These are phyloP conservation scores for Emmelina monodactyla DNA, from an alignment of 2,888 invertebrate species.

Conservation along the genomic window DNA sequence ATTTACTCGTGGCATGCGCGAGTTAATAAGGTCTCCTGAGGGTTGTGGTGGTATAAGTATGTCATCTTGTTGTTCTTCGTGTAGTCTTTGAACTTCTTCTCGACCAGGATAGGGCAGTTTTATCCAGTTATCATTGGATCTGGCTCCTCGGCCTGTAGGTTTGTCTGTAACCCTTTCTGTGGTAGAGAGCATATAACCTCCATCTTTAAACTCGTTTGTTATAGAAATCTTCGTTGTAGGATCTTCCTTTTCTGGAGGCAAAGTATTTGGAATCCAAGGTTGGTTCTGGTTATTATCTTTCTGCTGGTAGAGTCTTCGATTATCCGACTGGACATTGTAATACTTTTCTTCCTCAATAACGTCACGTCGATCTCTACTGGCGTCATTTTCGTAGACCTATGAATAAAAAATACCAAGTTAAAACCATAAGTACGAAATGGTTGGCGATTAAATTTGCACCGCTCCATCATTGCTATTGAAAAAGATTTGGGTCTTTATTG, in stretches of 20 bases:
- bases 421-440: too few species aligned
- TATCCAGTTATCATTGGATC: slow-evolving; percentile 69
- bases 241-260: slow-evolving; percentile 44
- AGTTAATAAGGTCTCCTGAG: slow-evolving; percentile 61
- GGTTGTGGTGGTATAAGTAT: slow-evolving; percentile 61
- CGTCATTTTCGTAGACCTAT: slow-evolving; percentile 31
- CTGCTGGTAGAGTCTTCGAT: slow-evolving; percentile 26
- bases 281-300: slow-evolving; percentile 21
- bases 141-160: slow-evolving; percentile 66
- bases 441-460: too few species aligned
- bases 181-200: slow-evolving; percentile 31
- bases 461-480: too few species aligned
- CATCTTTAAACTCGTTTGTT: slow-evolving; percentile 37
- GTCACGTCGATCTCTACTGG: slow-evolving; percentile 44
- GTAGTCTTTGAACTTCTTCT: slow-evolving; percentile 26
- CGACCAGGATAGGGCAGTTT: slow-evolving; percentile 62
- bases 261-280: slow-evolving; percentile 51
- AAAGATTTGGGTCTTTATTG: too few species aligned
- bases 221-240: slow-evolving; percentile 50
- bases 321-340: slow-evolving; percentile 39
- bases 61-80: slow-evolving; percentile 26
- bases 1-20: slow-evolving; percentile 70
- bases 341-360: slow-evolving; percentile 59
- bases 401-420: slow-evolving; percentile 8
- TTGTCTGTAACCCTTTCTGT: slow-evolving; percentile 55